phyloP scores from a whole-genome alignment of 2,113 vertebrate genomes.

The Gobius niger region DNA sequence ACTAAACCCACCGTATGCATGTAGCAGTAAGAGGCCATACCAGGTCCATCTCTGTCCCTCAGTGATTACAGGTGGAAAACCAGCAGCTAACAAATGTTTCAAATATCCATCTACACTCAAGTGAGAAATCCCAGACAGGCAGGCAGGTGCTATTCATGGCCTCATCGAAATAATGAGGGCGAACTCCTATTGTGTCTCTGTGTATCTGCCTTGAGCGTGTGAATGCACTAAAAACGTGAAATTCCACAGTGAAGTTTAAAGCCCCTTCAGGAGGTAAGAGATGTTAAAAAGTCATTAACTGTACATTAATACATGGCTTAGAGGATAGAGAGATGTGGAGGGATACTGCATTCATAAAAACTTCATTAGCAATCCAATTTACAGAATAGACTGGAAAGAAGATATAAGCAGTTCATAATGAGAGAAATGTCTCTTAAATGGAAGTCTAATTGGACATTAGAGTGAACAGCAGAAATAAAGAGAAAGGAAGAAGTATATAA shows the following conservation, averaged over 20 bases:
- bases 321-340: not conserved
- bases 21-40: not conserved
- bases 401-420: not conserved
- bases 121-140: constrained; percentile 48
- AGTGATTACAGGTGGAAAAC: constrained; percentile 53
- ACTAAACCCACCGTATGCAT: not conserved
- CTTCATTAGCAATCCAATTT: not conserved
- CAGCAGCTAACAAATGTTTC: constrained; percentile 58
- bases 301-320: constrained; percentile 1
- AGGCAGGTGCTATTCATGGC: constrained; percentile 63
- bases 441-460: not conserved
- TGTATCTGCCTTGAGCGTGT: not conserved
- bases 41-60: constrained; percentile 15
- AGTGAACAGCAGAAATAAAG: not conserved
- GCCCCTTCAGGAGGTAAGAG: constrained; percentile 7
- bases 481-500: not conserved
- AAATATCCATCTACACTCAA: constrained; percentile 27
- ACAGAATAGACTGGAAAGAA: not conserved
- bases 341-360: not conserved
- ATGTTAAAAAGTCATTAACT: constrained; percentile 6
- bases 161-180: constrained; percentile 58
- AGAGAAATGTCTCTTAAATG: not conserved
- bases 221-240: not conserved
- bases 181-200: constrained; percentile 23
- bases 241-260: not conserved